Base-by-base conservation (phyloP, 2,888 invertebrate species). In the Eupsilia transversa region DNA sequence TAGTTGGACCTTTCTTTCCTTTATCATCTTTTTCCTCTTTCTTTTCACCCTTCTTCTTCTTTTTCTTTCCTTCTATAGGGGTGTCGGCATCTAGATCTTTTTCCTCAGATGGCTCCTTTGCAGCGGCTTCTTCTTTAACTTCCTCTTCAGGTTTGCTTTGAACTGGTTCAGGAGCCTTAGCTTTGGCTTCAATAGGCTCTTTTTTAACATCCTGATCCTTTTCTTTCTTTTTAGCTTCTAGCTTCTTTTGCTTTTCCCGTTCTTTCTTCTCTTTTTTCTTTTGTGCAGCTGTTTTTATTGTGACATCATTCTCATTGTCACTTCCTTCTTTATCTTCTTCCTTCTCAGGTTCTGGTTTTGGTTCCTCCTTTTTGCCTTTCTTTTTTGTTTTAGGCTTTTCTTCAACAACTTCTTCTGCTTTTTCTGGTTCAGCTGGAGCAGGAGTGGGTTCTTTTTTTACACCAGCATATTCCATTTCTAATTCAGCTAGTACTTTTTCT, bases 191-290 rank as follows among this genome's bases (percentile, higher is more conserved):
- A 84, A 73, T 74, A 20, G 89, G 61, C 49, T 94, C 94, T 79
- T 93, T 94, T 82, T 94, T 95, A 52, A 33, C 74, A 10, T 94
- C 95, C 61, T 92, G 93, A 20, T 93, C 93, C 59, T 94, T 94
- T 76, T 94, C 96, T 87, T 97, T 96, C 88, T 97, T 97, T 89
- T 97, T 97, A 56, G 97, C 97, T 76, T 98, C 98, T 86, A 97
- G 94, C 86, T 98, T 98, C 90, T 98, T 98, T 86, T 97, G 97
- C 87, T 97, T 97, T 89, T 98, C 98, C 27, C 98, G 97, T 93
- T 98, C 98, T 88, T 98, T 98, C 89, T 98, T 99, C 88, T 98
- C 98, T 89, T 98, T 98, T 90, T 98, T 98, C 94, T 99, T 99
- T 91, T 98, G 98, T 3, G 98, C 98, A 7, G 98, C 98, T 23